Evolutionary conservation across 2,113 vertebrate genomes (phyloP).

Genomic region (Butastur rufipennis): DNA sequence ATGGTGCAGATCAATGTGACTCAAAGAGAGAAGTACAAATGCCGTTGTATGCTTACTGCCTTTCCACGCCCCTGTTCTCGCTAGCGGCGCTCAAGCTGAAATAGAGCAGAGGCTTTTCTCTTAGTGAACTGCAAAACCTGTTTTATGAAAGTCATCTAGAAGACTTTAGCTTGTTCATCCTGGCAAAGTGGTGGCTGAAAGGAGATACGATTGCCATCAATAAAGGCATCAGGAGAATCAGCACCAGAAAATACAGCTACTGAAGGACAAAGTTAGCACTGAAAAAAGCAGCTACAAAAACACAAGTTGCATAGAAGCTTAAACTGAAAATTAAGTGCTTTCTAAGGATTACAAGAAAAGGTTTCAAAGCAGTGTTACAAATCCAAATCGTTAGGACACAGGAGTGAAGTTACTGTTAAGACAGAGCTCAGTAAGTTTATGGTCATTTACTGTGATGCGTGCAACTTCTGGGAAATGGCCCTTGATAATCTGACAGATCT

Average conservation of each 20-base stretch:
- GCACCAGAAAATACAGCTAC: neutral
- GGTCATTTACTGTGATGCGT: neutral
- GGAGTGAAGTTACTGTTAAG: neutral
- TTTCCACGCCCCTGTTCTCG: neutral
- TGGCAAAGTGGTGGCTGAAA: neutral
- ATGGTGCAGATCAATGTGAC: neutral
- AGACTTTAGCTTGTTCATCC: neutral
- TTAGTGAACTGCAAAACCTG: neutral
- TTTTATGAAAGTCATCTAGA: neutral
- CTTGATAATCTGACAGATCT: neutral
- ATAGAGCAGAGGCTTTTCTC: neutral
- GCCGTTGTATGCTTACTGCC: neutral
- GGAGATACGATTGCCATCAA: neutral
- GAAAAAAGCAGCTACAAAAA: neutral
- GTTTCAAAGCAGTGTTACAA: neutral
- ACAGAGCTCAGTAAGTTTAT: neutral
- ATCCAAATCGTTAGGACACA: neutral
- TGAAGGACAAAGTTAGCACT: neutral
- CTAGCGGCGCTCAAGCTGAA: neutral
- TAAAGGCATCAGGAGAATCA: neutral
- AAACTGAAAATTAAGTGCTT: neutral
- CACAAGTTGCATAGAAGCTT: neutral
- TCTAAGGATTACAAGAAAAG: neutral
- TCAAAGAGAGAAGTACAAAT: neutral
- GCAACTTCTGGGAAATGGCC: neutral